Evolutionary conservation across 53 echinoderm and acorn worm genomes (phyloP).

Genomic region (Astropecten irregularis): DNA sequence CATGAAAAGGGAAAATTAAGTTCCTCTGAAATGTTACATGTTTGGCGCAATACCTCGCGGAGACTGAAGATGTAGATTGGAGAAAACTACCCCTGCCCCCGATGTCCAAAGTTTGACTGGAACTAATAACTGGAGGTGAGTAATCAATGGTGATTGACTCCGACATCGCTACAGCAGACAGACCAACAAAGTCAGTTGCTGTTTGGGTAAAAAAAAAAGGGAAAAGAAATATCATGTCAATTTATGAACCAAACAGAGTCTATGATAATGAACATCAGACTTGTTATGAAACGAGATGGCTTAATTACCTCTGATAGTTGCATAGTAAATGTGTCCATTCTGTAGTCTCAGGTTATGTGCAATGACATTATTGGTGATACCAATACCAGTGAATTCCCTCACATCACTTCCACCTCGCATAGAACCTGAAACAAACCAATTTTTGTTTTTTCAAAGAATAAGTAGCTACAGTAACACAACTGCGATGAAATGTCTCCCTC

Average conservation of each 20-base stretch:
- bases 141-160: neutral
- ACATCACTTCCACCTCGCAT: slow-evolving; percentile 18
- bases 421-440: neutral
- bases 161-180: slow-evolving; percentile 13
- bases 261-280: too few relatives aligned
- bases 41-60: slow-evolving; percentile 5
- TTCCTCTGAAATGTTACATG: too few relatives aligned
- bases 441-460: neutral
- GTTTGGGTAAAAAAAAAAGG: neutral
- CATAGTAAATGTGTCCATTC: slow-evolving; percentile 12
- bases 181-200: slow-evolving; percentile 30
- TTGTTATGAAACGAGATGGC: too few relatives aligned
- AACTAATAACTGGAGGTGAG: neutral
- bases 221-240: too few relatives aligned
- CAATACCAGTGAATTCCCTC: slow-evolving; percentile 12
- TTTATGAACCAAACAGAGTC: too few relatives aligned
- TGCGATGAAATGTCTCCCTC: neutral
- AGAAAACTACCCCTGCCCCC: slow-evolving; percentile 25
- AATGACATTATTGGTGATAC: slow-evolving; percentile 16
- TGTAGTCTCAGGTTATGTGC: neutral
- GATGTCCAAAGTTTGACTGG: neutral
- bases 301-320: neutral
- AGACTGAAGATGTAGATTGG: neutral
- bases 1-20: too few relatives aligned
- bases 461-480: neutral